These are phyloP conservation scores for zebrafish (Danio rerio) DNA, from an alignment of 2,113 vertebrate species.

Conservation along the genomic window GRCz12tu NC_133185.1:33353501-33354000, in stretches of 20 bases:
- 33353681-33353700: conserved; percentile 20
- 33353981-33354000: no score
- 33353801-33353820: not conserved
- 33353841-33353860: not conserved
- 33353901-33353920: no score
- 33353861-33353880: no score
- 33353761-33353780: not conserved
- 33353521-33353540: not conserved
- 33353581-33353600: conserved; percentile 61
- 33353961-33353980: no score
- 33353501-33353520: not conserved
- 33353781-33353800: not conserved
- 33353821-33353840: not conserved
- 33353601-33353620: conserved; percentile 16
- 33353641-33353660: conserved; percentile 48
- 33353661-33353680: conserved; percentile 60
- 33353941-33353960: no score
- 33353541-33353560: not conserved
- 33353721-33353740: conserved; percentile 35
- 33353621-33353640: not conserved
- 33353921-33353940: no score
- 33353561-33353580: not conserved
- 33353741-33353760: conserved; percentile 1
- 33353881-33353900: no score
- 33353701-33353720: conserved; percentile 34